A percentile compares a stretch with the other conserved stretches of the same genome.
Evolutionary conservation across 2,888 invertebrate species (phyloP).

Genomic region (Augiades crinisus): DNA sequence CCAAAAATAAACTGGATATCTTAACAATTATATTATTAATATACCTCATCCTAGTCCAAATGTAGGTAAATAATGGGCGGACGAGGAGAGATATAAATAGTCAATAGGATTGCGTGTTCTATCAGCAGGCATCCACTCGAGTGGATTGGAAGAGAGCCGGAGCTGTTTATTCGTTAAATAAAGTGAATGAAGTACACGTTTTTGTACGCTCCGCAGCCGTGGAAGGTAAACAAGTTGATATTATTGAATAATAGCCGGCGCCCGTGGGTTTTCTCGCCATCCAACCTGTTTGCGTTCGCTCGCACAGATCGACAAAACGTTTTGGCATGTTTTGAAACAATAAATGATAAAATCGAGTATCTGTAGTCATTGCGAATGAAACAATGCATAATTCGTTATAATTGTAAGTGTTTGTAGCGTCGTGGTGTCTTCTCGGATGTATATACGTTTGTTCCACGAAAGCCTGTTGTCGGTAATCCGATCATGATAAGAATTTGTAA

Average conservation of each 20-base stretch:
- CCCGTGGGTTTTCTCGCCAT: slow-evolving; percentile 7
- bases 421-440: no score
- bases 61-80: not conserved
- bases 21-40: no score
- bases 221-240: slow-evolving; percentile 20
- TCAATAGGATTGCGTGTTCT: slow-evolving; percentile 19
- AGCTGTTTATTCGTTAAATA: slow-evolving; percentile 16
- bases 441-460: no score
- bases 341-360: not conserved
- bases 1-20: no score
- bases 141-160: slow-evolving; percentile 14
- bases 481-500: no score
- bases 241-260: slow-evolving; percentile 14
- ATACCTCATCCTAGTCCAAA: not conserved
- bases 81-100: slow-evolving; percentile 15
- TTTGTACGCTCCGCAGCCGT: slow-evolving; percentile 12
- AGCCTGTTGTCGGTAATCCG: no score
- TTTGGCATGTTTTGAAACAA: not conserved
- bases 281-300: not conserved
- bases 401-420: no score
- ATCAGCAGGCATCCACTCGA: slow-evolving; percentile 13
- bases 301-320: not conserved
- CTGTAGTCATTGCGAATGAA: not conserved
- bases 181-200: slow-evolving; percentile 16
- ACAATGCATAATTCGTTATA: not conserved